phyloP scores from a whole-genome alignment of 2,888 invertebrate species.

The Scrobipalpa costella region DNA sequence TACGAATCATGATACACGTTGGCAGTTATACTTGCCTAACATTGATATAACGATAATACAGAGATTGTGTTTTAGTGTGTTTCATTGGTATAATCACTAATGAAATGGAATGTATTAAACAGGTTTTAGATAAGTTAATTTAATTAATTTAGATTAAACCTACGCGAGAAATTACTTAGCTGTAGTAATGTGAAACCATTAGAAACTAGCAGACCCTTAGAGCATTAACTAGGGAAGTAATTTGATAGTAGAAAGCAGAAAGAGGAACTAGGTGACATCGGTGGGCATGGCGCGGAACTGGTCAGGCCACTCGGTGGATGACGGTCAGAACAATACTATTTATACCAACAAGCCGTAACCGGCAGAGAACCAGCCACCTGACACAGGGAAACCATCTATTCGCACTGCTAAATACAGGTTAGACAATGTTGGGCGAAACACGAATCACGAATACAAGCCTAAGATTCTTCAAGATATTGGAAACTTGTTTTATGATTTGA shows the following conservation, averaged over 20 bases:
- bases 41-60: slow-evolving; percentile 2
- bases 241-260: slow-evolving; percentile 35
- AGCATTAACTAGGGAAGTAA: slow-evolving; percentile 17
- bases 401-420: slow-evolving; percentile 5
- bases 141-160: slow-evolving; percentile 1
- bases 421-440: neutral
- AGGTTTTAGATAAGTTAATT: neutral
- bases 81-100: neutral
- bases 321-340: slow-evolving; percentile 16
- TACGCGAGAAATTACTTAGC: neutral
- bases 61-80: neutral
- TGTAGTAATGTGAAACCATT: neutral
- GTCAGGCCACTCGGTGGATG: slow-evolving; percentile 28
- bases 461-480: neutral
- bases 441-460: neutral
- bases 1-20: slow-evolving; percentile 11
- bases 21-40: neutral
- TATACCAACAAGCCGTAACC: slow-evolving; percentile 17
- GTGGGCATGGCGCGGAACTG: slow-evolving; percentile 39
- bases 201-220: slow-evolving; percentile 3
- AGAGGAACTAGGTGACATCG: slow-evolving; percentile 40
- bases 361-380: neutral
- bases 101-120: neutral
- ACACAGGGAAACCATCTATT: slow-evolving; percentile 8
- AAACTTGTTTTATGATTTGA: neutral